Percentiles rank a stretch among this genome's conserved stretches.
Evolutionary conservation across 2,113 vertebrate genomes (phyloP).

Genomic region (Stegostoma tigrinum): DNA sequence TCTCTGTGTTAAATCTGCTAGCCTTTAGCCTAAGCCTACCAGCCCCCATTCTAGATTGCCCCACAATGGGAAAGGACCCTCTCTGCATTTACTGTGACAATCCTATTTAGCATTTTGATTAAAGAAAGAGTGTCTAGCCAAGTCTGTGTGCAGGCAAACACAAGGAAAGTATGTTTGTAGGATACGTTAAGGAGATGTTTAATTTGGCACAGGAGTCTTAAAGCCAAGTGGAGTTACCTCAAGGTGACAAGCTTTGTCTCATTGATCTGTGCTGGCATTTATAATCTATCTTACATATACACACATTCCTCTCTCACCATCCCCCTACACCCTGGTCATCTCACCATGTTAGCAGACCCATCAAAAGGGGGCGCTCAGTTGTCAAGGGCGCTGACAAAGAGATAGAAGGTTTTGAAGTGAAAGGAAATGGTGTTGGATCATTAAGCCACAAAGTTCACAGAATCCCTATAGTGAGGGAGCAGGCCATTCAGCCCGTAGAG

Average conservation of each 20-base stretch:
- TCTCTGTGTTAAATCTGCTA: no score
- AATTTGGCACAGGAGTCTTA: neutral
- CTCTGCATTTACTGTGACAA: no score
- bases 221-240: neutral
- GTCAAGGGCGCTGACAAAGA: neutral
- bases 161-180: neutral
- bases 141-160: neutral
- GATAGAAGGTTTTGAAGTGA: neutral
- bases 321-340: neutral
- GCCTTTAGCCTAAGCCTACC: no score
- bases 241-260: neutral
- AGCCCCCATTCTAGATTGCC: no score
- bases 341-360: no score
- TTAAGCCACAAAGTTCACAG: no score
- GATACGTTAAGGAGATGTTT: neutral
- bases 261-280: neutral
- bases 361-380: neutral
- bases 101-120: no score
- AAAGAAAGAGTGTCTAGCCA: neutral
- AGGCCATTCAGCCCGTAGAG: no score
- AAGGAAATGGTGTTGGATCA: no score
- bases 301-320: no score
- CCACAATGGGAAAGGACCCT: no score
- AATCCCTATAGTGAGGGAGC: no score
- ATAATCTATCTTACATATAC: neutral